Base-by-base conservation (phyloP, 1,140 invertebrate species). In the Zaprionus lachaisei region DNA sequence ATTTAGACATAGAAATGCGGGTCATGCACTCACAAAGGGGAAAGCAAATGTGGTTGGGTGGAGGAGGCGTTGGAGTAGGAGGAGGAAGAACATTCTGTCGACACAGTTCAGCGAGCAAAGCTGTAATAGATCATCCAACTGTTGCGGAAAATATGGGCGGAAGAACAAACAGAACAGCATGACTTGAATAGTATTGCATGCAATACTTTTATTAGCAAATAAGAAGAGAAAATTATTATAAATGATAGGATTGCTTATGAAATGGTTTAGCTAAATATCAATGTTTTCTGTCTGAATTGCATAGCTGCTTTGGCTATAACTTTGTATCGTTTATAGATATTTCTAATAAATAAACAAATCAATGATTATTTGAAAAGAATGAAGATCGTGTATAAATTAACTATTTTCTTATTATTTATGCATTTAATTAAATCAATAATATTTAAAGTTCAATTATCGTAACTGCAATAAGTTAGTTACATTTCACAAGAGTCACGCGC, bases 1-100 rank as follows among this genome's bases (percentile, higher is more conserved):
- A 87, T 87, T 87, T 87, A 87, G 84, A 87, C 81, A 81, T 90
- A 68, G 66, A 89, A 87, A 87, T 87, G 84, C 84, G 84, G 85
- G 84, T 87, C 84, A 87, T 66, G 62, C 71, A 62, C 62, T 56
- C 34, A 63, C 44, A 69, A 12, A 63, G 26, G 51, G 55, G 31
- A 41, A 54, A 24, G 20, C 47, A 20, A 51, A 22, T 11, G 47
- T 20, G 5, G 4, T 22, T 20, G 47, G 44, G 44, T 14, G 34
- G 28, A 37, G n/a, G 17, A n/a, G 41, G 28, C 51, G n/a, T 38
- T 26, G 58, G 37, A 20, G 24, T 38, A 47, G 12, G n/a, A n/a
- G 60, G 28, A 54, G 68, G 15, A n/a, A 7, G 38, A 34, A n/a
- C 61, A 58, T 57, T 66, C 28, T 38, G 12, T 64, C 57, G 61